Percentiles rank a stretch among this genome's conserved stretches.
These are phyloP conservation scores for Melipona bicolor DNA, from an alignment of 2,888 invertebrate genomes.

Conservation along the genomic window DNA sequence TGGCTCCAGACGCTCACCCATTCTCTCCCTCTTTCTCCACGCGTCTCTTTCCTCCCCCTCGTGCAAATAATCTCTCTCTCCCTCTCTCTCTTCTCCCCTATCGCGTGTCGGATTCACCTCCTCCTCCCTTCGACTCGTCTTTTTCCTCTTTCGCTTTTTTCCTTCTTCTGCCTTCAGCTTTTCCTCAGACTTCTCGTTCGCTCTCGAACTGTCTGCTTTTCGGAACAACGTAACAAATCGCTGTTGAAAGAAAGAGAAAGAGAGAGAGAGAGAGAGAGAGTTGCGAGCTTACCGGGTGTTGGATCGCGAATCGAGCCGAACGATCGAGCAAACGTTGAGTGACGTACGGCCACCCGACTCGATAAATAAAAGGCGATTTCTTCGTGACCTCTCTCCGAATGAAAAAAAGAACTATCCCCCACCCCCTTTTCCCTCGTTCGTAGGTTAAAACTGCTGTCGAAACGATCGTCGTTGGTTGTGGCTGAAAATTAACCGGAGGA, in stretches of 20 bases:
- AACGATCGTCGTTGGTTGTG: neutral
- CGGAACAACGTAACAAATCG: no score
- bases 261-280: neutral
- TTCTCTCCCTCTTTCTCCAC: conserved; percentile 53
- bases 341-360: neutral
- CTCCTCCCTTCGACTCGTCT: conserved; percentile 13
- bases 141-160: neutral
- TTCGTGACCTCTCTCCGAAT: neutral
- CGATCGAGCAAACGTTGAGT: neutral
- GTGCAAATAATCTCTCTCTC: conserved; percentile 18
- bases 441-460: neutral
- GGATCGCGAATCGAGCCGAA: neutral
- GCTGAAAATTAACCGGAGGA: neutral
- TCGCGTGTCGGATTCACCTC: neutral
- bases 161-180: neutral
- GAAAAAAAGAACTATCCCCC: neutral
- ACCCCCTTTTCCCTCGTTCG: neutral
- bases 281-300: no score
- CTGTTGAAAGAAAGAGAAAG: neutral
- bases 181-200: neutral
- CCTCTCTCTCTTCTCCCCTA: conserved; percentile 16
- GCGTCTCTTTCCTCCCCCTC: conserved; percentile 12
- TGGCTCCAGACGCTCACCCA: conserved; percentile 80
- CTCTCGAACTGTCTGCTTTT: no score
- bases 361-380: conserved; percentile 10